These are phyloP conservation scores for Hypanus sabinus DNA, from an alignment of 2,113 vertebrate genomes.

Conservation along the genomic window DNA sequence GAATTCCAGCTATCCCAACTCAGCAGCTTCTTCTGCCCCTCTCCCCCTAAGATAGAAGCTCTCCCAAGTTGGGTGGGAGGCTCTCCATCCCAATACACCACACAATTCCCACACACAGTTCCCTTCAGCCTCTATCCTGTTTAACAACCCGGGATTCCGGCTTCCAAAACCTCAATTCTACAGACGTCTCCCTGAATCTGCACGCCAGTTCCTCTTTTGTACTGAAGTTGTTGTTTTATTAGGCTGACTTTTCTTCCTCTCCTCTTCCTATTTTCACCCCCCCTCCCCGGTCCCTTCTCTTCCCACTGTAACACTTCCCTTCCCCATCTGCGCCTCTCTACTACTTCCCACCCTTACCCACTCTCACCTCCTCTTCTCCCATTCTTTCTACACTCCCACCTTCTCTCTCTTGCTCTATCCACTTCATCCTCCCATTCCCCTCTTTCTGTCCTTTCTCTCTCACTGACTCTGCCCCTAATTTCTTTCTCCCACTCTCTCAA, in stretches of 20 bases:
- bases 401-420: not conserved
- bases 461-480: not conserved
- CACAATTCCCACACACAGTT: too few relatives aligned
- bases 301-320: not conserved
- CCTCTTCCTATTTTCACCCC: too few relatives aligned
- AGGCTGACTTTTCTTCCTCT: too few relatives aligned
- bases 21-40: not conserved
- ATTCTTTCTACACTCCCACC: not conserved
- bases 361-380: not conserved
- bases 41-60: not conserved
- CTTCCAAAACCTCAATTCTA: too few relatives aligned
- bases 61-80: too few relatives aligned
- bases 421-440: too few relatives aligned
- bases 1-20: not conserved
- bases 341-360: conserved; percentile 44
- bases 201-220: too few relatives aligned
- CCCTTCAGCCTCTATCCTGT: too few relatives aligned
- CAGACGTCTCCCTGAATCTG: too few relatives aligned
- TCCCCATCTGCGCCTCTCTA: conserved; percentile 39
- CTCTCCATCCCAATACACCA: too few relatives aligned
- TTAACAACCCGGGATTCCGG: too few relatives aligned
- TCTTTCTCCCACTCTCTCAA: not conserved
- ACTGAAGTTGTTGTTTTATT: too few relatives aligned
- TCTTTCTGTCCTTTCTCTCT: not conserved
- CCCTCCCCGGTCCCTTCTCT: not conserved